These are phyloP conservation scores for Melanotaenia pygmaea DNA, from an alignment of 2,797 vertebrate genomes.

Conservation along the genomic window DNA sequence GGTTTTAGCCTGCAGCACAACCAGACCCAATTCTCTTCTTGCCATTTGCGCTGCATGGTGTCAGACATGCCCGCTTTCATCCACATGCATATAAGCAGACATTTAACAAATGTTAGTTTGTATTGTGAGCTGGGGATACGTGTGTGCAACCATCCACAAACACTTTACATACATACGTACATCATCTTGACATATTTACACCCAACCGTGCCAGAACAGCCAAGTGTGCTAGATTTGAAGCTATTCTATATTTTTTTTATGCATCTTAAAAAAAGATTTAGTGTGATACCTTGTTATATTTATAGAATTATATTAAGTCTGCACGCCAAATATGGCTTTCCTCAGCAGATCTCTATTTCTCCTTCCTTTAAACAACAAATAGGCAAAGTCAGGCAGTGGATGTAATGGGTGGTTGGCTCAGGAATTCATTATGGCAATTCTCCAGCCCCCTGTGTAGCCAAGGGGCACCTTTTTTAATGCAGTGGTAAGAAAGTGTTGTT, in stretches of 20 bases:
- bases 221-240: constrained; percentile 41
- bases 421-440: constrained; percentile 84
- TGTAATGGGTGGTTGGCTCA: constrained; percentile 81
- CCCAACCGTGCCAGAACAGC: constrained; percentile 34
- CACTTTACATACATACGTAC: constrained; percentile 46
- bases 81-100: constrained; percentile 54
- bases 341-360: constrained; percentile 68
- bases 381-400: constrained; percentile 79
- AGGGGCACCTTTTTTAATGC: constrained; percentile 81
- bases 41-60: constrained; percentile 64
- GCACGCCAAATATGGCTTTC: constrained; percentile 62
- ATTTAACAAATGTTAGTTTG: constrained; percentile 51
- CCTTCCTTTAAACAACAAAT: constrained; percentile 77
- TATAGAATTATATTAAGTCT: constrained; percentile 61
- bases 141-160: constrained; percentile 49
- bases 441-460: constrained; percentile 78
- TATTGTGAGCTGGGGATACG: constrained; percentile 35
- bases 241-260: constrained; percentile 57
- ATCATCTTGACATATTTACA: constrained; percentile 69
- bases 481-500: constrained; percentile 79
- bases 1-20: constrained; percentile 70
- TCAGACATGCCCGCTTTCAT: constrained; percentile 65
- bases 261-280: constrained; percentile 58
- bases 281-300: constrained; percentile 56
- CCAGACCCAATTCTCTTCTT: constrained; percentile 75